Base-by-base conservation (phyloP, 2,888 invertebrate genomes). In the Marasmarcha lunaedactyla region DNA sequence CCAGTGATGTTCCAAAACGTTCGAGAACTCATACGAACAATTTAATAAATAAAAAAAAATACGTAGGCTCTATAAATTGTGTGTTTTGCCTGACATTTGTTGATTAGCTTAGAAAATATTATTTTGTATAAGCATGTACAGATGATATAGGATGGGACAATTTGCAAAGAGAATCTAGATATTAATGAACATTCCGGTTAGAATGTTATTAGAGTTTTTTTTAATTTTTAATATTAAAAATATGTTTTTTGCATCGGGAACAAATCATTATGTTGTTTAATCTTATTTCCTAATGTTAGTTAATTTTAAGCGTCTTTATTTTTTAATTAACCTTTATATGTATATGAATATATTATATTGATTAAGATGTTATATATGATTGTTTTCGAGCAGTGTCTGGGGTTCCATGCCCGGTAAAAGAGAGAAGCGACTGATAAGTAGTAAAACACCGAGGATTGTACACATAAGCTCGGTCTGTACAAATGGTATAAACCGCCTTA, bases 191-290 rank as follows among this genome's bases (percentile, higher is more conserved):
- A 83, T 83, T 83, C 83, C 83, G 81, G 57, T 79, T 83, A 83
- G 83, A 81, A 83, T 83, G 83, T 83, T 83, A 81, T 60, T 76
- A 77, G 73, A 68, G 77, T 74, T 76, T 76, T 72, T 69, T 56
- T 58, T 60, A 53, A 58, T 55, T 48, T 63, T 62, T 60, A 65
- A 63, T 59, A 63, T 59, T 63, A 72, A 60, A 58, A 63, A 59
- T 69, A 70, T 72, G 74, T 78, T 72, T n/a, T 79, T 77, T 67
- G 63, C 71, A 72, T 79, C 64, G 79, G 83, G 81, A 83, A 79
- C 83, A 83, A 83, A 83, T 78, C 71, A 79, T 77, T 78, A 77
- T 72, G 83, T 83, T 83, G 76, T 81, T 78, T 83, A 79, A 81
- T 79, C 79, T 79, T 81, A 81, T 81, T 78, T 79, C 71, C 71